A percentile compares a stretch with the other conserved stretches of the same genome.
Evolutionary conservation across 2,113 vertebrate species (phyloP).

Genomic region (Prunella himalayana): DNA sequence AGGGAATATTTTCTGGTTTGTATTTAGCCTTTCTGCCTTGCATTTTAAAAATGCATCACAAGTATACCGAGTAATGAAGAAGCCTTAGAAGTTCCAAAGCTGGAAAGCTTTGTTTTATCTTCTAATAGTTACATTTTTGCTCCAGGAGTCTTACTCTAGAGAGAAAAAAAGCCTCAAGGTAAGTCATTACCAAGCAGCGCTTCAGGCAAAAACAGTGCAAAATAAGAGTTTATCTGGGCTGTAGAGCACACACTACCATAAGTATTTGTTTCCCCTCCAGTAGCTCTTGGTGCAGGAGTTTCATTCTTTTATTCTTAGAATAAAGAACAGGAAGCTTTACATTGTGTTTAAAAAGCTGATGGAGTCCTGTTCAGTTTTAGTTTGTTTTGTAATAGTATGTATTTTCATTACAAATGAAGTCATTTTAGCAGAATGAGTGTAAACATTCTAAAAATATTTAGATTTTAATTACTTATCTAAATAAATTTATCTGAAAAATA

Average conservation of each 20-base stretch:
- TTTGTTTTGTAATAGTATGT: neutral
- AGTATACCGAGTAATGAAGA: neutral
- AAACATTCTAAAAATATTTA: neutral
- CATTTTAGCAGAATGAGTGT: neutral
- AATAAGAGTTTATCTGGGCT: neutral
- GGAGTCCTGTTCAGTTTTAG: neutral
- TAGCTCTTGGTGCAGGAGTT: neutral
- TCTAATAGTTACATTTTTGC: conserved; percentile 22
- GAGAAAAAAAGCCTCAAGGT: neutral
- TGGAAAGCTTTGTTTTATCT: conserved; percentile 35
- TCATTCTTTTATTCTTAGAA: neutral
- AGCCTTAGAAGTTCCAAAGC: neutral
- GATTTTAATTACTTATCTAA: neutral
- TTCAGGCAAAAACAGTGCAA: conserved; percentile 22
- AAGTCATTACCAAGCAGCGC: neutral
- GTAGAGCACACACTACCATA: neutral
- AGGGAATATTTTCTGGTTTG: neutral
- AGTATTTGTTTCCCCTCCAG: neutral
- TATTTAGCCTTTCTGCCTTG: neutral
- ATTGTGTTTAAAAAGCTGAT: neutral
- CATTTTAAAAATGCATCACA: neutral
- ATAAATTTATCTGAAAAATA: neutral
- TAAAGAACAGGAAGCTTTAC: neutral
- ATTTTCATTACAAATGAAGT: neutral
- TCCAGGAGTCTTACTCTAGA: neutral